phyloP scores from a whole-genome alignment of 23 tunicate species.

The Halocynthia roretzi region DNA sequence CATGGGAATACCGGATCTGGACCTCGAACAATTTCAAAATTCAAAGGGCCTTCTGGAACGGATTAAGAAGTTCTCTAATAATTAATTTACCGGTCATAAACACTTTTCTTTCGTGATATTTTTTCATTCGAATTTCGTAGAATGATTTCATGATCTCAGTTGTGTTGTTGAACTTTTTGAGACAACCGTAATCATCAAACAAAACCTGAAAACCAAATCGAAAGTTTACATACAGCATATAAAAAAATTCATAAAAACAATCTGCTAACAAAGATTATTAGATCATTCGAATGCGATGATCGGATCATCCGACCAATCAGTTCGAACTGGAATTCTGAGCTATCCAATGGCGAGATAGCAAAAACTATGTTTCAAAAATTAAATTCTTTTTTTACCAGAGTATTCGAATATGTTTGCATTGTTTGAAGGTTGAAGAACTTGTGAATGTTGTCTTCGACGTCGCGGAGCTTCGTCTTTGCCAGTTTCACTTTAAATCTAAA shows the following conservation, averaged over 20 bases:
- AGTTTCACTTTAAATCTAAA: conserved; percentile 69
- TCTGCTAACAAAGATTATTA: too few species aligned
- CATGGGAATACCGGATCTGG: too few species aligned
- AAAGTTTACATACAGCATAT: not conserved
- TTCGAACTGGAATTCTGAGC: too few species aligned
- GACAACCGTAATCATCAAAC: conserved; percentile 79
- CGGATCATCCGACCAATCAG: too few species aligned
- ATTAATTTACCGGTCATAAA: conserved; percentile 45
- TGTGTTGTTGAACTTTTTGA: conserved; percentile 56
- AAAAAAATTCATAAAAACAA: too few species aligned
- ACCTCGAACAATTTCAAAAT: too few species aligned
- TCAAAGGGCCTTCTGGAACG: too few species aligned
- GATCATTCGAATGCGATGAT: too few species aligned
- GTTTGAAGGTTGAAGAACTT: conserved; percentile 68
- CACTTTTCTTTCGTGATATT: conserved; percentile 74
- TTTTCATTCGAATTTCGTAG: conserved; percentile 48
- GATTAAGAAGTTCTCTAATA: not conserved
- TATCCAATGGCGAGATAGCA: not conserved
- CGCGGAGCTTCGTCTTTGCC: conserved; percentile 37
- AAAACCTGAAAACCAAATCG: conserved; percentile 37
- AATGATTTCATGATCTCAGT: conserved; percentile 61
- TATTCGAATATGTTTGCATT: conserved; percentile 42
- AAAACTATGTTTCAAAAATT: not conserved
- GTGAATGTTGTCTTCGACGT: conserved; percentile 67
- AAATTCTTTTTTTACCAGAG: conserved; percentile 31